Evolutionary conservation across 92 coral and sea anemone genomes (phyloP).

Genomic region (Scolanthus callimorphus): DNA sequence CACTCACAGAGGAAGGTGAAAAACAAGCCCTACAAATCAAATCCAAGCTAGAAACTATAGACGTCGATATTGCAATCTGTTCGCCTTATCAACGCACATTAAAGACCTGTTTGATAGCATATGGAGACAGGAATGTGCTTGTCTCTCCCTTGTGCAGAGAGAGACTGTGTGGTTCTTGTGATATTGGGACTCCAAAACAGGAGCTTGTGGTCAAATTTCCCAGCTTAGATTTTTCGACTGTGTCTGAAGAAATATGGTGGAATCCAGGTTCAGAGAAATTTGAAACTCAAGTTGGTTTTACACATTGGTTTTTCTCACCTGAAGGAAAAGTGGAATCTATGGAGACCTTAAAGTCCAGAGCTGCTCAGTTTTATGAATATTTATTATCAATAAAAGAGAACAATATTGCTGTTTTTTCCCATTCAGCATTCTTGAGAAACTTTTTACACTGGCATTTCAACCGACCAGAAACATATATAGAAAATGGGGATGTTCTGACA

Average conservation of each 20-base stretch:
- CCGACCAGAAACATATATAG: background rate
- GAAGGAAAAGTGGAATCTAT: slow-evolving; percentile 26
- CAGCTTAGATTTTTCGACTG: slow-evolving; percentile 26
- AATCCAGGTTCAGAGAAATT: slow-evolving; percentile 10
- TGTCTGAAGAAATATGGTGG: slow-evolving; percentile 47
- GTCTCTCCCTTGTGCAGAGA: slow-evolving; percentile 45
- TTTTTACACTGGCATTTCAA: slow-evolving; percentile 41
- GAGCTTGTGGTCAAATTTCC: slow-evolving; percentile 27
- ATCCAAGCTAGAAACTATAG: slow-evolving; percentile 13
- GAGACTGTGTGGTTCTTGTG: slow-evolving; percentile 45
- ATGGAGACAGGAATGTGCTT: slow-evolving; percentile 42
- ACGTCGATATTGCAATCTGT: slow-evolving; percentile 51
- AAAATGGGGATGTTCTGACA: slow-evolving; percentile 22
- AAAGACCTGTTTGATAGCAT: slow-evolving; percentile 41
- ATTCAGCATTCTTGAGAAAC: slow-evolving; percentile 43
- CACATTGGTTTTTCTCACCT: slow-evolving; percentile 1
- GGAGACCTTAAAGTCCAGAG: slow-evolving; percentile 20
- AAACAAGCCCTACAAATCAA: slow-evolving; percentile 21
- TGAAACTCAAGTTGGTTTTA: slow-evolving; percentile 10
- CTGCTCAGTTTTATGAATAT: slow-evolving; percentile 34
- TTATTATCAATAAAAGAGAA: slow-evolving; percentile 33
- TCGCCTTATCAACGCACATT: slow-evolving; percentile 53
- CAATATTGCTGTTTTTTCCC: slow-evolving; percentile 55
- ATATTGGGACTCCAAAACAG: slow-evolving; percentile 39
- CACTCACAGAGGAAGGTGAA: slow-evolving; percentile 38